phyloP scores from a whole-genome alignment of 2,888 invertebrate genomes.

The Arrhopalites spinosus region DNA sequence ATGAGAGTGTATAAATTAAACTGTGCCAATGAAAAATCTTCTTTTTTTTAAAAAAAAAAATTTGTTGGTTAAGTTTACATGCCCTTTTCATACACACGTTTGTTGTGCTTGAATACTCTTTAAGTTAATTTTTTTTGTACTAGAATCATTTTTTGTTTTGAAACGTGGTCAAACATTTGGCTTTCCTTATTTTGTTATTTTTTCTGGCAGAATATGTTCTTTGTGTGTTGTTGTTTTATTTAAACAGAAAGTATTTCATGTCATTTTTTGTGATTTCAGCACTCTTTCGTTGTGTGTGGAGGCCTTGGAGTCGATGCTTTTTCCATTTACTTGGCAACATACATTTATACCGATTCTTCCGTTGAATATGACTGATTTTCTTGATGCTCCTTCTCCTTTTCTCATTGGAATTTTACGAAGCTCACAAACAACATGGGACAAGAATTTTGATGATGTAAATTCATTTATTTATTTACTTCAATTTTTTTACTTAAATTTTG shows the following conservation, averaged over 20 bases:
- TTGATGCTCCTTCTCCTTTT: constrained; percentile 77
- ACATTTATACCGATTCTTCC: constrained; percentile 79
- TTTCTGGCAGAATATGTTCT: too few relatives aligned
- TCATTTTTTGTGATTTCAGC: constrained; percentile 60
- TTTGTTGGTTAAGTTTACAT: too few relatives aligned
- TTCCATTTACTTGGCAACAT: constrained; percentile 85
- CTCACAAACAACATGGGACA: constrained; percentile 56
- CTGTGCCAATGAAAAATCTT: too few relatives aligned
- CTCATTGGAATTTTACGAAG: constrained; percentile 72
- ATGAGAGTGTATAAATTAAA: too few relatives aligned
- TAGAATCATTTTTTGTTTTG: not conserved
- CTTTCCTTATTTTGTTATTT: too few relatives aligned
- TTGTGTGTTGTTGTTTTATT: not conserved
- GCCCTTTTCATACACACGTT: too few relatives aligned
- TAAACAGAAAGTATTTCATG: constrained; percentile 1
- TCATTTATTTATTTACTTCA: not conserved
- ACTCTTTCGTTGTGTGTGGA: constrained; percentile 76
- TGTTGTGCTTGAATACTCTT: not conserved
- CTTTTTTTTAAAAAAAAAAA: too few relatives aligned
- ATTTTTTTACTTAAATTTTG: not conserved
- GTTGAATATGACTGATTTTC: constrained; percentile 66
- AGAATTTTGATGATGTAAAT: constrained; percentile 65
- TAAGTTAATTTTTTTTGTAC: not conserved
- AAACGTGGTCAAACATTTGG: too few relatives aligned
- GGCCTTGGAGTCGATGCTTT: constrained; percentile 73